These are phyloP conservation scores for Probaryconus sp. DNA, from an alignment of 1,140 invertebrate species.

Conservation along the genomic window DNA sequence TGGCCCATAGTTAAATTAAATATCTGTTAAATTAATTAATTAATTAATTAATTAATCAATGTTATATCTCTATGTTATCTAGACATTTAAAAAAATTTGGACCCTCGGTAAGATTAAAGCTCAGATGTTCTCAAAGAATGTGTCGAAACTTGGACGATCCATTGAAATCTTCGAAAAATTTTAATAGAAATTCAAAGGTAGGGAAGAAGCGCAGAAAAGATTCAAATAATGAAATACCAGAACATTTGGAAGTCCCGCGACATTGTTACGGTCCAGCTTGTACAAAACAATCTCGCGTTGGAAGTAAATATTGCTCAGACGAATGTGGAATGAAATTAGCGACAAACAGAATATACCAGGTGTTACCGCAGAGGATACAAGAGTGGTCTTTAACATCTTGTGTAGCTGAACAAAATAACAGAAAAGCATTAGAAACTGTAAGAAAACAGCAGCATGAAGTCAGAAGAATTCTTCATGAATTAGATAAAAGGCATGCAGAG, in stretches of 20 bases:
- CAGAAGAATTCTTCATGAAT: constrained; percentile 84
- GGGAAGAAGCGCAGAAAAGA: constrained; percentile 76
- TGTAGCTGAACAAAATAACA: constrained; percentile 91
- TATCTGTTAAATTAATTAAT: too few species aligned
- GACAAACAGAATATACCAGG: constrained; percentile 89
- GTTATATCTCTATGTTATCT: too few species aligned
- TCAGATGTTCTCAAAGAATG: constrained; percentile 82
- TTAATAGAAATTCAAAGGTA: constrained; percentile 70
- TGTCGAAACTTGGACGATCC: constrained; percentile 73
- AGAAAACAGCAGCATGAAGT: constrained; percentile 88
- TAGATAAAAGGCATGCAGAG: constrained; percentile 87
- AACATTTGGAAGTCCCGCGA: constrained; percentile 78
- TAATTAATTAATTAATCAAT: too few species aligned
- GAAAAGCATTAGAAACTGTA: constrained; percentile 89
- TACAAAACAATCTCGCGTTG: constrained; percentile 84
- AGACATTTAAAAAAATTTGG: constrained; percentile 88
- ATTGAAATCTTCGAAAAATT: constrained; percentile 72
- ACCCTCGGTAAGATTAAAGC: constrained; percentile 83
- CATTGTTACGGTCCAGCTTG: constrained; percentile 97
- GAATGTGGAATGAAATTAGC: constrained; percentile 95
- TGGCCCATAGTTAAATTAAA: neutral
- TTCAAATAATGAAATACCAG: constrained; percentile 79
- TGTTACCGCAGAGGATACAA: constrained; percentile 93
- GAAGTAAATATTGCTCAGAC: constrained; percentile 97
- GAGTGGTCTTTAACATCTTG: constrained; percentile 96